Evolutionary conservation across 2,113 vertebrate genomes (phyloP).

Genomic region (Myanophis thanlyinensis): DNA sequence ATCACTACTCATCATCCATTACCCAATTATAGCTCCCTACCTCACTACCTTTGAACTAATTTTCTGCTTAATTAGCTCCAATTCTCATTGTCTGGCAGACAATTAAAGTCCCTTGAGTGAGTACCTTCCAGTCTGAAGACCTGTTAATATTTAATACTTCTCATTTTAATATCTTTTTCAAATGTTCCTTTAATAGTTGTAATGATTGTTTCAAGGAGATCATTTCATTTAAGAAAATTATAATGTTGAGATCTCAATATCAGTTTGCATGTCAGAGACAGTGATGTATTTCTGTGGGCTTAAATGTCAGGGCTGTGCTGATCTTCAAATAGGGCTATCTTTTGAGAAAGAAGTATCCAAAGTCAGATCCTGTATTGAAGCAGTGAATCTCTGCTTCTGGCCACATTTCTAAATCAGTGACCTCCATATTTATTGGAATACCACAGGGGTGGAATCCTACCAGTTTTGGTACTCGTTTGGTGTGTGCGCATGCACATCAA

Average conservation of each 20-base stretch:
- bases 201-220: conserved; percentile 36
- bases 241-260: conserved; percentile 11
- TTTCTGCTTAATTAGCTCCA: conserved; percentile 50
- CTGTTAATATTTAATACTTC: conserved; percentile 43
- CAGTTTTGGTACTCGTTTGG: too few species aligned
- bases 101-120: conserved; percentile 46
- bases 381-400: not conserved
- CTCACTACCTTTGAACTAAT: conserved; percentile 45
- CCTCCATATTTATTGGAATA: not conserved
- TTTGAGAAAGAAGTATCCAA: not conserved
- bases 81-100: conserved; percentile 32
- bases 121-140: conserved; percentile 44
- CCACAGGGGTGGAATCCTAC: too few species aligned
- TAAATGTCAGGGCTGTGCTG: not conserved
- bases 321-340: not conserved
- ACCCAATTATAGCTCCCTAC: conserved; percentile 1
- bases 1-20: not conserved
- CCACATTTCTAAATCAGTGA: not conserved
- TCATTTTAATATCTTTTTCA: conserved; percentile 48
- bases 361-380: not conserved
- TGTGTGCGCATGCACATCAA: too few species aligned
- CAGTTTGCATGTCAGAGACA: not conserved
- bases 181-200: conserved; percentile 24
- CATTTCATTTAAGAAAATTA: conserved; percentile 29
- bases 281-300: not conserved